Conservation (phyloP, 2,113 vertebrate genomes). For the human region GRCh38 chrX:72596001-72596500, state of each 20-base stretch:
- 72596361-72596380: background rate
- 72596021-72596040: background rate
- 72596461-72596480: background rate
- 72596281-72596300: background rate
- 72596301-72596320: background rate
- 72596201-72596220: background rate
- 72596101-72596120: background rate
- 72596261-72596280: background rate
- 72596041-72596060: background rate
- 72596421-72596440: background rate
- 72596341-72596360: background rate
- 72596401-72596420: background rate
- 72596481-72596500: slow-evolving; percentile 3
- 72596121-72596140: background rate
- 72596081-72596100: background rate
- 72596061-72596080: background rate
- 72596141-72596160: background rate
- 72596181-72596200: background rate
- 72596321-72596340: background rate
- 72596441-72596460: background rate
- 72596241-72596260: background rate
- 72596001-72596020: background rate
- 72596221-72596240: background rate
- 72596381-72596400: background rate
- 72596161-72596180: background rate